Conservation (phyloP, 37 sponge, comb jelly and placozoan species). For the Hormiphora californensis region DNA sequence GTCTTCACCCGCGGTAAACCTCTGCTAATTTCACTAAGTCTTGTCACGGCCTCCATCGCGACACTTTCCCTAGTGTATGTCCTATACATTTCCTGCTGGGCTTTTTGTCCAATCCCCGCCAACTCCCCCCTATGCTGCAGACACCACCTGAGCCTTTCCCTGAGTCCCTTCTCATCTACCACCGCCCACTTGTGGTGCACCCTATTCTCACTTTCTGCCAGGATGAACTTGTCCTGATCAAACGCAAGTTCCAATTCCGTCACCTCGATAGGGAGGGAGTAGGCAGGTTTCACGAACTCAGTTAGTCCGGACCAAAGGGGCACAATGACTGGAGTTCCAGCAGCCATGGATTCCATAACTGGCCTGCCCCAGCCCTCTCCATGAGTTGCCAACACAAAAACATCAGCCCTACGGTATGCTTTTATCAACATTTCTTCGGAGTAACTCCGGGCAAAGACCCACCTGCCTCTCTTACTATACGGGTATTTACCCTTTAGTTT, state of each 20-base stretch:
- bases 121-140: not conserved
- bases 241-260: constrained; percentile 1
- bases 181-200: constrained; percentile 33
- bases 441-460: too few species aligned
- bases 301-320: constrained; percentile 18
- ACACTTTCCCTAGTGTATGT: not conserved
- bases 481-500: too few species aligned
- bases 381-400: not conserved
- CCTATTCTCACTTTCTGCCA: too few species aligned
- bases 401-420: not conserved
- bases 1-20: too few species aligned
- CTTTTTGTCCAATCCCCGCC: not conserved
- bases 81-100: not conserved
- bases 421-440: not conserved
- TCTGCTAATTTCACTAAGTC: not conserved
- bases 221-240: too few species aligned
- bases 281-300: not conserved
- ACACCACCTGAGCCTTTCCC: not conserved
- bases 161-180: not conserved
- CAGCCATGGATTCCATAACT: constrained; percentile 39
- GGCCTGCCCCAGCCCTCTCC: constrained; percentile 52
- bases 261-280: not conserved
- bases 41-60: not conserved
- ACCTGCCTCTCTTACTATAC: too few species aligned
- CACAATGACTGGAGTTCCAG: constrained; percentile 35